Evolutionary conservation across 2,113 vertebrate genomes (phyloP), one percentile per base, ranked within the genome.

Genomic region (Phalacrocorax aristotelis): DNA sequence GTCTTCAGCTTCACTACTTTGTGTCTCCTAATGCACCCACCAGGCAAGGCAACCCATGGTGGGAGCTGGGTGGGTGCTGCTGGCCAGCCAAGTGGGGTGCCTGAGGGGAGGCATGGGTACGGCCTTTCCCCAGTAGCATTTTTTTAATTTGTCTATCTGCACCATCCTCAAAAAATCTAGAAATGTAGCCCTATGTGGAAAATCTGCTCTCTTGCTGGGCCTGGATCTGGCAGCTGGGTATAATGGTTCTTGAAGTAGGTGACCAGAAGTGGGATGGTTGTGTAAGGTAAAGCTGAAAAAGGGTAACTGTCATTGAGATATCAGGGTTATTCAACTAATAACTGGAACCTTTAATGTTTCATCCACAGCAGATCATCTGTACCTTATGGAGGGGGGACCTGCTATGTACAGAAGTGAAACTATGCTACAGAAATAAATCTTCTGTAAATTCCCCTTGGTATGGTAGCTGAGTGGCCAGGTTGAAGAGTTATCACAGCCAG

Each of bases 21-120:
- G 10, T 46, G 20, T 55, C 19, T 83, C 34, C 55, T 42, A 23
- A 29, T 7, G 42, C 21, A n/a, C 8, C 34, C 32, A 18, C 8
- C 19, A 16, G 65, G 40, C 36, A 44, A 80, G 27, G 32, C 40
- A n/a, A 0, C 13, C 1, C 0, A 1, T 34, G 32, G 32, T 27
- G 61, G 44, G 13, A 49, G 9, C 44, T 27, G 34, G 26, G 14
- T 70, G 40, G 29, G 29, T n/a, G 49, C 66, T 71, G 32, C 81
- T 62, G 82, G 14, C 1, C 8, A 58, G 27, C 55, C 4, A 2
- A 57, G 54, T 13, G 6, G 15, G 3, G 7, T 78, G 38, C 46
- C 54, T 13, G 27, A 79, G 44, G 12, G n/a, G 29, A 80, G 34
- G 19, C 40, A 34, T 9, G 14, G 21, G 11, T 12, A 14, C 26